phyloP scores from a whole-genome alignment of 2,113 vertebrate genomes.

The Sclerurus mexicanus region DNA sequence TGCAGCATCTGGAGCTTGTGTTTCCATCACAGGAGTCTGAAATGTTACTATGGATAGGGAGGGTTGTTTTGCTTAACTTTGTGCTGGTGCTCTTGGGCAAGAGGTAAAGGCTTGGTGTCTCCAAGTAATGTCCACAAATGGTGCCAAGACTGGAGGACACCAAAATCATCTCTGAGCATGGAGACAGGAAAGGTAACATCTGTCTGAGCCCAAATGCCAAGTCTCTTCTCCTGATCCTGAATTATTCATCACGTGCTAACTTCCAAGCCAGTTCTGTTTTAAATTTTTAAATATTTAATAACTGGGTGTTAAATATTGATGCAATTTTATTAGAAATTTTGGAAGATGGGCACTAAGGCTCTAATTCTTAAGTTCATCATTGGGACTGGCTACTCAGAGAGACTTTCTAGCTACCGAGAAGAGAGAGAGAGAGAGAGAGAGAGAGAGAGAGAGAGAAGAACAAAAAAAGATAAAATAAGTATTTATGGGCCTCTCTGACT shows the following conservation, averaged over 20 bases:
- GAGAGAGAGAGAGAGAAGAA: background rate
- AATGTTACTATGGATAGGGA: background rate
- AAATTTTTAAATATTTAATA: conserved; percentile 82
- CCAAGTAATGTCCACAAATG: background rate
- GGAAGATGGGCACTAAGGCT: conserved; percentile 42
- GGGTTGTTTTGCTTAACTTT: background rate
- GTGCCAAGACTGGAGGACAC: background rate
- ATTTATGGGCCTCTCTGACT: background rate
- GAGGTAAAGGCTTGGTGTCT: background rate
- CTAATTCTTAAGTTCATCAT: conserved; percentile 55
- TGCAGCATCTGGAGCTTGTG: background rate
- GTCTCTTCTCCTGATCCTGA: conserved; percentile 31
- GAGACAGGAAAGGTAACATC: background rate
- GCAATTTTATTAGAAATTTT: conserved; percentile 76
- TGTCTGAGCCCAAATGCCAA: background rate
- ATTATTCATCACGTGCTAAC: conserved; percentile 73
- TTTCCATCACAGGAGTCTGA: background rate
- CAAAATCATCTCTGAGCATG: background rate
- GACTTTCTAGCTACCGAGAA: conserved; percentile 5
- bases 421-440: conserved; percentile 4
- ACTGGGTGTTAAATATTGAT: conserved; percentile 80
- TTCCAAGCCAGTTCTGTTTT: conserved; percentile 75
- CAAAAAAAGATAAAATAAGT: background rate
- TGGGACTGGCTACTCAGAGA: background rate
- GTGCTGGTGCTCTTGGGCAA: background rate